Evolutionary conservation across 2,888 invertebrate genomes (phyloP).

Genomic region (Hybos culiciformis): DNA sequence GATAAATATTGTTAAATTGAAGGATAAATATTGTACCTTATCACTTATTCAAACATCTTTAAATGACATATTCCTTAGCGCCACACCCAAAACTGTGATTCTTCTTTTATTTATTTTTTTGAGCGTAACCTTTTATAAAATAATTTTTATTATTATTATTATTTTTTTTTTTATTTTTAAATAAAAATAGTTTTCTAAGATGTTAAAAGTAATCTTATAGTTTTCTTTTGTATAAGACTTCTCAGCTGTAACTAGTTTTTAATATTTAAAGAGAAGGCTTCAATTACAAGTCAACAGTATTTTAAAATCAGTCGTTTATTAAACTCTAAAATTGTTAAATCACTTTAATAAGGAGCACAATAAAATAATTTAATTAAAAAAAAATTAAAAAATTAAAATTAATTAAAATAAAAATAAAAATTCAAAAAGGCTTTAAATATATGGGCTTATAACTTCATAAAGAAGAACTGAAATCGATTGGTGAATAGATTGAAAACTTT

Average conservation of each 20-base stretch:
- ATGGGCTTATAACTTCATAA: conserved; percentile 18
- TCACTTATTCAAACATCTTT: too few species aligned
- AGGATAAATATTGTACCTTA: too few species aligned
- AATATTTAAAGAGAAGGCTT: conserved; percentile 24
- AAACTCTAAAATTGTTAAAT: not conserved
- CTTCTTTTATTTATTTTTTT: too few species aligned
- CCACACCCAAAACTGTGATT: too few species aligned
- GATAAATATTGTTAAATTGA: too few species aligned
- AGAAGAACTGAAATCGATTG: conserved; percentile 32
- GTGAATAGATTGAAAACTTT: conserved; percentile 24
- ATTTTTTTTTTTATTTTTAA: too few species aligned
- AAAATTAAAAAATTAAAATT: not conserved
- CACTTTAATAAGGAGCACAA: too few species aligned
- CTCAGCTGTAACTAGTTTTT: conserved; percentile 34
- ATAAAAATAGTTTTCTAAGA: too few species aligned
- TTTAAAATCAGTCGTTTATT: not conserved
- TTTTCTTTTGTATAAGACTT: conserved; percentile 30
- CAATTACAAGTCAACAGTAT: not conserved
- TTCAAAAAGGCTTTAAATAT: not conserved
- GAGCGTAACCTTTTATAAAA: too few species aligned
- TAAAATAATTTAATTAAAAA: not conserved
- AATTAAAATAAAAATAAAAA: not conserved
- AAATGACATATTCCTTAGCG: too few species aligned
- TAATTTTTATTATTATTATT: too few species aligned
- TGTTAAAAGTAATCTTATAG: too few species aligned